Evolutionary conservation across 2,797 vertebrate genomes (phyloP), one percentile per base, ranked within the genome.

Genomic region (Numenius phaeopus): DNA sequence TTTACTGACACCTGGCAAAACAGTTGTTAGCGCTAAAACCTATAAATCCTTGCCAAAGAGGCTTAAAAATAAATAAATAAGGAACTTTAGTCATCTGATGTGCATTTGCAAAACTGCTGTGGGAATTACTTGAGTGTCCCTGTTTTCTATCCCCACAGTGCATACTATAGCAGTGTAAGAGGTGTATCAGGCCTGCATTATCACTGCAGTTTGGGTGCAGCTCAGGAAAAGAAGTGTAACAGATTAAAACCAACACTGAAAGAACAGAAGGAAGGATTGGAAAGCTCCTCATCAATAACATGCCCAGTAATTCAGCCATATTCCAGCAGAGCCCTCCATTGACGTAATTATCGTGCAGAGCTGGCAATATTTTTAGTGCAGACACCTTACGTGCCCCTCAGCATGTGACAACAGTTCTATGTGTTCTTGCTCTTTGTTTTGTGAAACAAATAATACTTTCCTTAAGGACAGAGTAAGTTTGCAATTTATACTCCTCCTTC

Each of bases 41-140:
- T 55, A 64, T 26, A 97, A 97, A 95, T 80, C 73, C 77, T 90
- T 79, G 73, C 66, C 87, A 96, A 93, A 95, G 95, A 95, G 59
- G 91, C 83, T 97, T 96, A 73, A 91, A 94, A 97, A 87, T n/a
- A 97, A 94, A 94, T 77, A 70, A 93, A 91, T 72, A 94, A 83
- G 90, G 39, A 87, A 84, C 70, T 49, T 83, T 10, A 71, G 82
- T 97, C 89, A 91, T 88, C 84, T 95, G 94, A 97, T 13, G 1
- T 46, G 79, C 72, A 88, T 95, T 94, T 96, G 34, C 49, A 91
- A 86, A 91, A 91, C 14, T 90, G 54, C 21, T 88, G 54, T n/a
- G 50, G 26, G 76, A 94, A 66, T 79, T 90, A 61, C 23, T 44
- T 14, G 22, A 17, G 18, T 78, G 72, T 77, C 27, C 40, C 54